Evolutionary conservation across 2,888 invertebrate genomes (phyloP).

Genomic region (Aphidoletes aphidimyza): DNA sequence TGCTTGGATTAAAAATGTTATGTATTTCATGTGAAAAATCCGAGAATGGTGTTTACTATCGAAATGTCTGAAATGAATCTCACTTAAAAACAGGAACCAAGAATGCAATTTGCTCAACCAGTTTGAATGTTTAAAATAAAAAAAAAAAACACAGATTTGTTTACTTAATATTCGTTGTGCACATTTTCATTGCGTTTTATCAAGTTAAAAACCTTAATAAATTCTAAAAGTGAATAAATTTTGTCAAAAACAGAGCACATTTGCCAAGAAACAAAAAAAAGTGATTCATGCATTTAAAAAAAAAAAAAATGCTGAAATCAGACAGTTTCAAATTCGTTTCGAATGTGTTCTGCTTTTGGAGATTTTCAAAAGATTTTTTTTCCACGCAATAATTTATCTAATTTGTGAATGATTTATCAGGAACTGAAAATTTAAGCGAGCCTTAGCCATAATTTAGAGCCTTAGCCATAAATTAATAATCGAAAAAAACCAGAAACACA

Average conservation of each 20-base stretch:
- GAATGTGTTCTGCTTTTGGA: too few relatives aligned
- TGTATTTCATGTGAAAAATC: background rate
- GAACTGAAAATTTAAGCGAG: too few relatives aligned
- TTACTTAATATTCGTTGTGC: conserved; percentile 28
- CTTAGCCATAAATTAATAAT: too few relatives aligned
- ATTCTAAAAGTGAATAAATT: background rate
- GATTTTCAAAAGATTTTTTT: too few relatives aligned
- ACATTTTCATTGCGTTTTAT: conserved; percentile 29
- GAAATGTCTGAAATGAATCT: background rate
- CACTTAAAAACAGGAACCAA: background rate
- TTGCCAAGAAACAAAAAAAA: background rate
- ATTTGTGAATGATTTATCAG: too few relatives aligned
- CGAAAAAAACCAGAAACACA: too few relatives aligned
- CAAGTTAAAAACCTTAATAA: background rate
- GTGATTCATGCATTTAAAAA: background rate
- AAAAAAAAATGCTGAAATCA: background rate
- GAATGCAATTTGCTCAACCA: background rate
- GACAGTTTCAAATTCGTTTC: background rate
- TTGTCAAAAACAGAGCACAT: background rate
- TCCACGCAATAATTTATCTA: too few relatives aligned
- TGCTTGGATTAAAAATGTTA: background rate
- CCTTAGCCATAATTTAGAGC: too few relatives aligned
- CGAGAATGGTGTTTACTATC: background rate
- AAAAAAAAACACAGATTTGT: background rate
- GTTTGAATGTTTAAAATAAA: background rate